Percentiles rank a stretch among this genome's conserved stretches.
Conservation (phyloP, 2,797 vertebrate genomes). For the Onychomys torridus region DNA sequence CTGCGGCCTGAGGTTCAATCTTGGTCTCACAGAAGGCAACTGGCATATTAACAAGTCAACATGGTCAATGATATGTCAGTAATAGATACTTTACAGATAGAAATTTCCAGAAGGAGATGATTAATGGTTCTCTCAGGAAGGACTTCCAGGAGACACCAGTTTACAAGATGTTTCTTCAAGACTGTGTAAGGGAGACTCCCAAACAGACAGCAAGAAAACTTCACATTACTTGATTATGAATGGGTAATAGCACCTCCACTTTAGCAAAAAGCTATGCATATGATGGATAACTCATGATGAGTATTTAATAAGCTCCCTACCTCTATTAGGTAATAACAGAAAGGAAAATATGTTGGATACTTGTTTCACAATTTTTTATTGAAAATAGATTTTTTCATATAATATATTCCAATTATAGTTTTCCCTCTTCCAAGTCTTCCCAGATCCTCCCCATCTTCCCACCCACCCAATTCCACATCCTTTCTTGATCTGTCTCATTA, state of each 20-base stretch:
- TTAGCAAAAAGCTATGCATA: not conserved
- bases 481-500: not conserved
- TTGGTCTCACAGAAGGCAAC: not conserved
- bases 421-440: not conserved
- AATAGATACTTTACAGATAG: not conserved
- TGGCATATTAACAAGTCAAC: conserved; percentile 39
- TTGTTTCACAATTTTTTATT: not conserved
- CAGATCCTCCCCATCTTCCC: too few relatives aligned
- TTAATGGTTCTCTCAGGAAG: not conserved
- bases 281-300: not conserved
- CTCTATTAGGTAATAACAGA: not conserved
- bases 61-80: not conserved
- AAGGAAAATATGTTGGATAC: not conserved
- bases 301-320: not conserved
- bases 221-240: not conserved
- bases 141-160: not conserved
- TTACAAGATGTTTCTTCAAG: conserved; percentile 22
- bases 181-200: not conserved
- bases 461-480: not conserved
- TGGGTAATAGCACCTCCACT: not conserved
- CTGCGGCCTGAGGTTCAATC: not conserved
- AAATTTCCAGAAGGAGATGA: not conserved
- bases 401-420: not conserved
- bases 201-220: conserved; percentile 1
- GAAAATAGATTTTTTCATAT: not conserved